phyloP scores from a whole-genome alignment of 2,888 invertebrate species.

The Sminthurinus aureus region DNA sequence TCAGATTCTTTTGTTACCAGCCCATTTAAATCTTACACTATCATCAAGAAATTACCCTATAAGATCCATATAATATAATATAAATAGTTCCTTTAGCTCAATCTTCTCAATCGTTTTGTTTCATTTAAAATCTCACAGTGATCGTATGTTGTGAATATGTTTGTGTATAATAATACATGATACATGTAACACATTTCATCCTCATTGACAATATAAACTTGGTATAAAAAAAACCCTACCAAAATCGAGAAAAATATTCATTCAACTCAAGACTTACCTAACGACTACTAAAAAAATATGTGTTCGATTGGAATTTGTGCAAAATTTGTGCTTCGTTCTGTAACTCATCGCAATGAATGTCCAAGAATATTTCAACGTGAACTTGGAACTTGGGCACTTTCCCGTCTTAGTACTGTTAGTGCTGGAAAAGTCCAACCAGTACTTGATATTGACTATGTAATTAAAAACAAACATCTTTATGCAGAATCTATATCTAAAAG shows the following conservation, averaged over 20 bases:
- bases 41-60: background rate
- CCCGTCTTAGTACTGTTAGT: slow-evolving; percentile 34
- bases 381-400: slow-evolving; percentile 46
- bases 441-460: slow-evolving; percentile 50
- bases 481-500: slow-evolving; percentile 67
- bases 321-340: background rate
- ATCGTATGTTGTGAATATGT: no score
- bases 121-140: no score
- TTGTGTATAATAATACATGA: no score
- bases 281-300: background rate
- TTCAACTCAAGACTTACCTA: no score
- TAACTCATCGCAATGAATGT: background rate
- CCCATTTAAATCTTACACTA: background rate
- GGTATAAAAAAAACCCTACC: no score
- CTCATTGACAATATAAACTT: no score
- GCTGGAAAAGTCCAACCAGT: slow-evolving; percentile 44
- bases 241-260: no score
- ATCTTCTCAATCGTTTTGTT: no score
- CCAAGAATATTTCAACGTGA: background rate
- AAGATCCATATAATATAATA: background rate
- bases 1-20: no score
- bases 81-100: no score
- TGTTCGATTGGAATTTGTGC: background rate
- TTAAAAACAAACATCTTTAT: slow-evolving; percentile 41
- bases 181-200: no score